Evolutionary conservation across 1,140 invertebrate species (phyloP).

Genomic region (Wiebesia pumilae): DNA sequence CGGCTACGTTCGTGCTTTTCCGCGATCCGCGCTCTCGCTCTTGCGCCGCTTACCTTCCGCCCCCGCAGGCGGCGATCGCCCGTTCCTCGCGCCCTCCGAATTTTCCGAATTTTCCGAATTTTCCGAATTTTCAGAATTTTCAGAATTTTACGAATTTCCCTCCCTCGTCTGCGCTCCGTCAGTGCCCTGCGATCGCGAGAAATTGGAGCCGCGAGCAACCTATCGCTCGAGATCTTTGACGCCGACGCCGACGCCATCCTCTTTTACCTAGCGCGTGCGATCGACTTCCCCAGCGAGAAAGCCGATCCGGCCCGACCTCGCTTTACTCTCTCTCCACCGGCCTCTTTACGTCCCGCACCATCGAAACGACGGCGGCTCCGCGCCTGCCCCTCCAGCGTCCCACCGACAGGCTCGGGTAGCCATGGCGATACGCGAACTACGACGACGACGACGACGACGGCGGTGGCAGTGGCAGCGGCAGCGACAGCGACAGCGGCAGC

Average conservation of each 20-base stretch:
- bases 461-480: slow-evolving; percentile 41
- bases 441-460: background rate
- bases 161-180: background rate
- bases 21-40: background rate
- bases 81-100: background rate
- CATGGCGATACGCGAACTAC: slow-evolving; percentile 20
- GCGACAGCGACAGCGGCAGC: background rate
- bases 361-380: background rate
- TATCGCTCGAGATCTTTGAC: background rate
- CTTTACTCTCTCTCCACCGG: background rate
- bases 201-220: background rate
- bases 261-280: background rate
- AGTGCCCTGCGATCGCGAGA: background rate
- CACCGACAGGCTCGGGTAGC: slow-evolving; percentile 35
- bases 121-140: background rate
- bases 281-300: background rate
- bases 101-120: slow-evolving; percentile 1
- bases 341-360: background rate
- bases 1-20: slow-evolving; percentile 34
- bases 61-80: too few species aligned
- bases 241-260: background rate
- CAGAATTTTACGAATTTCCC: too few species aligned
- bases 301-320: background rate
- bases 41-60: background rate
- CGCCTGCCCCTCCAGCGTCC: background rate